Conservation (phyloP, 2,113 vertebrate genomes). For the Toxotes jaculatrix region DNA sequence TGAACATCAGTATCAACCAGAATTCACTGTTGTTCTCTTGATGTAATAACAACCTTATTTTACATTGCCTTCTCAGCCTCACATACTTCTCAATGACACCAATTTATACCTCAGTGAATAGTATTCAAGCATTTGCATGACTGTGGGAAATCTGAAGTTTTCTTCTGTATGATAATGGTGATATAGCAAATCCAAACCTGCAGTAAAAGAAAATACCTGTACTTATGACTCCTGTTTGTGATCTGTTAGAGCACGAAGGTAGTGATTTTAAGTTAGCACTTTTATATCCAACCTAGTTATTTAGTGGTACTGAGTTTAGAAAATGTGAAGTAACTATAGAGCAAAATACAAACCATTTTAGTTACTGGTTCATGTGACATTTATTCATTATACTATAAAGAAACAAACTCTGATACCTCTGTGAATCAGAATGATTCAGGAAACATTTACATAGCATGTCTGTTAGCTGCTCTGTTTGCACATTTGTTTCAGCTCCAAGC, state of each 20-base stretch:
- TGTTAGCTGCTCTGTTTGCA: neutral
- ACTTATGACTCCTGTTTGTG: too few species aligned
- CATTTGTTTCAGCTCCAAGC: neutral
- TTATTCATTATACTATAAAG: slow-evolving; percentile 55
- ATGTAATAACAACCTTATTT: neutral
- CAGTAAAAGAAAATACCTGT: neutral
- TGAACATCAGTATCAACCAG: neutral
- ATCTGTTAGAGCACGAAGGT: neutral
- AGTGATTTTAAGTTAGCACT: neutral
- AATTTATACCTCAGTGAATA: neutral
- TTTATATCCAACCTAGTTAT: neutral
- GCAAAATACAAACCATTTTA: neutral
- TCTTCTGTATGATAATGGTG: neutral
- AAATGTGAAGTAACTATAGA: neutral
- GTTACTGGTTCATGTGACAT: slow-evolving; percentile 27
- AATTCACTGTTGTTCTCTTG: slow-evolving; percentile 1
- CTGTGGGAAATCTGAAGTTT: too few species aligned
- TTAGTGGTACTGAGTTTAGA: neutral
- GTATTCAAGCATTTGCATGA: neutral
- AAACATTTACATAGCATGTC: neutral
- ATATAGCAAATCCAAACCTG: neutral
- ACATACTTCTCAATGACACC: neutral
- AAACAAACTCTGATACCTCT: slow-evolving; percentile 9
- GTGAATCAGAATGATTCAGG: slow-evolving; percentile 12
- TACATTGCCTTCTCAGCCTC: neutral